Evolutionary conservation across 2,113 vertebrate genomes (phyloP).

Genomic region (Bujurquina vittata): DNA sequence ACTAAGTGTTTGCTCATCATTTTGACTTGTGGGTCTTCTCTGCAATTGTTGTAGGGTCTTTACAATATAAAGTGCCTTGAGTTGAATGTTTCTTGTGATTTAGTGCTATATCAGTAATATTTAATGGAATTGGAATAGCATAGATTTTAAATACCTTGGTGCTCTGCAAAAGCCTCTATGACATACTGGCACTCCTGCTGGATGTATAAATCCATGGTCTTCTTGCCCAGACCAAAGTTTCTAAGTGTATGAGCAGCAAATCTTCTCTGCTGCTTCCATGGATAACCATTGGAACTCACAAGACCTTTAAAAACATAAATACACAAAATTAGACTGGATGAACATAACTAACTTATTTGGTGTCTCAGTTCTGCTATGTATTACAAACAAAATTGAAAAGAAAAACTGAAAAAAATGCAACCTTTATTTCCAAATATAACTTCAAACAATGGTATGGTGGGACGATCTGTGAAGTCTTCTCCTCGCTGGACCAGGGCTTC

Average conservation of each 20-base stretch:
- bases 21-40: too few species aligned
- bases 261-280: background rate
- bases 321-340: background rate
- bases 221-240: conserved; percentile 5
- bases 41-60: too few species aligned
- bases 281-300: background rate
- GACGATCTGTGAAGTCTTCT: background rate
- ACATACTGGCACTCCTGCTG: background rate
- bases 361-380: background rate
- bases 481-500: background rate
- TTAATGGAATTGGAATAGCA: too few species aligned
- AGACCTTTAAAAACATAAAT: background rate
- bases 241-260: background rate
- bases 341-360: background rate
- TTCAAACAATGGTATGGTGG: background rate
- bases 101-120: too few species aligned
- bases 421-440: background rate
- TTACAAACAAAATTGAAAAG: background rate
- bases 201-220: background rate
- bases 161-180: background rate
- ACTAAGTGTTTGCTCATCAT: too few species aligned
- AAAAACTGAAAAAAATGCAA: background rate
- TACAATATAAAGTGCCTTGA: too few species aligned
- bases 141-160: too few species aligned
- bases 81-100: too few species aligned